Conservation (phyloP, 2,113 vertebrate genomes). For the Microcebus murinus region DNA sequence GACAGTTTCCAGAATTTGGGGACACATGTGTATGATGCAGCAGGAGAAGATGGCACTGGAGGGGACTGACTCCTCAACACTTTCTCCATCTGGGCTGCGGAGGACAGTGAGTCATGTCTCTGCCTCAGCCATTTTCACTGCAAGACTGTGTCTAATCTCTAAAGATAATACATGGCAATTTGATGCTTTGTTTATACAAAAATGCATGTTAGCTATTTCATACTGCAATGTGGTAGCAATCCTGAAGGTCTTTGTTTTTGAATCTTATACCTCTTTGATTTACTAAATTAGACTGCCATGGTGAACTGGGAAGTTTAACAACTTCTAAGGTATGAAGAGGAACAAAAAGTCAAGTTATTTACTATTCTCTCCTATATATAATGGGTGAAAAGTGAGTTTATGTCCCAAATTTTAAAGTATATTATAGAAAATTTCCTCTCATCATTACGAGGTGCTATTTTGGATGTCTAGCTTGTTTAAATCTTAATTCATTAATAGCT, state of each 20-base stretch:
- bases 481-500: neutral
- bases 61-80: neutral
- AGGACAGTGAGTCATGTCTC: neutral
- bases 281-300: neutral
- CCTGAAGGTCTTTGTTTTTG: neutral
- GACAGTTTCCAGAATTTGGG: neutral
- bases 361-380: neutral
- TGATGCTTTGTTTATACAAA: neutral
- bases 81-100: neutral
- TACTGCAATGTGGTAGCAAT: neutral
- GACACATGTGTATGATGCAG: neutral
- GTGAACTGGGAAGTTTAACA: neutral
- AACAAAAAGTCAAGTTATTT: neutral
- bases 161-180: neutral
- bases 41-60: neutral
- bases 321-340: neutral
- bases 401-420: neutral
- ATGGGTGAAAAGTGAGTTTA: neutral
- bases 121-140: neutral
- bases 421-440: neutral
- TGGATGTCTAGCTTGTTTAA: neutral
- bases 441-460: neutral
- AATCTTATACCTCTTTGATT: neutral
- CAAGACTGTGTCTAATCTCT: neutral
- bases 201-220: neutral